A percentile compares a stretch with the other conserved stretches of the same genome.
phyloP scores from a whole-genome alignment of 1,140 invertebrate genomes.

The Drosophila watanabei region DNA sequence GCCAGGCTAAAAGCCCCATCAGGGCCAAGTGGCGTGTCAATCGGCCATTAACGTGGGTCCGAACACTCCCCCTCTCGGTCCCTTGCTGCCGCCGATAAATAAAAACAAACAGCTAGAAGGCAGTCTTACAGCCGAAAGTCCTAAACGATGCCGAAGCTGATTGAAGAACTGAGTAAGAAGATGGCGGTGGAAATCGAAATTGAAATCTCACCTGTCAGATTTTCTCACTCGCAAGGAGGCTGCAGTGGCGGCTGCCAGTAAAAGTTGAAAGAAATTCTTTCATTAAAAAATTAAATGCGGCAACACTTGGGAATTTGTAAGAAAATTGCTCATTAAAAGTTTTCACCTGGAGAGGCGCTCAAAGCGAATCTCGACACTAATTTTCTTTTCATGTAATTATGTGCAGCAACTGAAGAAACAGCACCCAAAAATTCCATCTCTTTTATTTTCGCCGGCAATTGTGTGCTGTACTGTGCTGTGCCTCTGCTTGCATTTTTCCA shows the following conservation, averaged over 20 bases:
- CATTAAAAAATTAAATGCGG: conserved; percentile 82
- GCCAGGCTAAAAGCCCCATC: conserved; percentile 50
- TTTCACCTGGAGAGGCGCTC: conserved; percentile 77
- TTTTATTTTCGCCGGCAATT: conserved; percentile 40
- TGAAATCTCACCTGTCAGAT: conserved; percentile 22
- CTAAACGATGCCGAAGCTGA: conserved; percentile 47
- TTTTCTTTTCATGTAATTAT: conserved; percentile 82
- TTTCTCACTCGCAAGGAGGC: conserved; percentile 8
- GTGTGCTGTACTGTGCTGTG: conserved; percentile 12
- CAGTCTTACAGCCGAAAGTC: conserved; percentile 2
- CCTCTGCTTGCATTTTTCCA: conserved; percentile 41
- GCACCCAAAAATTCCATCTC: conserved; percentile 27
- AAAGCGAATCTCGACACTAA: conserved; percentile 80
- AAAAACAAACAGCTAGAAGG: conserved; percentile 51
- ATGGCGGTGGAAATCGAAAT: conserved; percentile 12
- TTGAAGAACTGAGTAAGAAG: conserved; percentile 11
- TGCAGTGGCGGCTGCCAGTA: neutral
- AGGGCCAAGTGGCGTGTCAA: conserved; percentile 83
- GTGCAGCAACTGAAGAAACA: conserved; percentile 56
- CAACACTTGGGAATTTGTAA: conserved; percentile 80
- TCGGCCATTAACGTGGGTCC: conserved; percentile 77
- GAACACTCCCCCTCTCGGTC: conserved; percentile 5
- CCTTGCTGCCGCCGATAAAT: conserved; percentile 61
- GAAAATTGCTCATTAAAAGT: conserved; percentile 84
- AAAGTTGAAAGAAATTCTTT: conserved; percentile 46